These are phyloP conservation scores for Catalaphyllia jardinei DNA, from an alignment of 64 coral and sea anemone species.

Conservation along the genomic window DNA sequence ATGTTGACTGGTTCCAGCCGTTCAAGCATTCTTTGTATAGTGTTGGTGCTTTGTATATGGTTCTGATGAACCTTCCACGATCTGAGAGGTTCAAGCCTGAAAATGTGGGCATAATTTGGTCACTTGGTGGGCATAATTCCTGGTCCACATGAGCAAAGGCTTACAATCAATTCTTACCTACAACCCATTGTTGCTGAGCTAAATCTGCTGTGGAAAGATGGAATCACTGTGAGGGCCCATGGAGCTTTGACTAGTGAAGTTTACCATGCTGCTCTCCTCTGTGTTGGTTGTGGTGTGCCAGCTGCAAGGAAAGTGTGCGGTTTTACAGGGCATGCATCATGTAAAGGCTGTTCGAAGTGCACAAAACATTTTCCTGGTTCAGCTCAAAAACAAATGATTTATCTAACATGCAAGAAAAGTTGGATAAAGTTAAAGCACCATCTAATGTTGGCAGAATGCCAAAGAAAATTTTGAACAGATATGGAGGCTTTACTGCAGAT, in stretches of 20 bases:
- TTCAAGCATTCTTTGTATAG: conserved; percentile 4
- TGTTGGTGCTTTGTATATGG: conserved; percentile 50
- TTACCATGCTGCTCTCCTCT: conserved; percentile 55
- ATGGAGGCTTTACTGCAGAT: conserved; percentile 79
- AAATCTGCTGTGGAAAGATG: conserved; percentile 59
- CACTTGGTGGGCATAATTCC: neutral
- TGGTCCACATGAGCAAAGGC: no score
- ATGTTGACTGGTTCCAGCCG: conserved; percentile 50
- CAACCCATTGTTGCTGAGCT: conserved; percentile 44
- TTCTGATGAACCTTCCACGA: conserved; percentile 71
- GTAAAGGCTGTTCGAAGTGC: conserved; percentile 59
- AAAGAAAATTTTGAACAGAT: conserved; percentile 54
- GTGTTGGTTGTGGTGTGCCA: conserved; percentile 59
- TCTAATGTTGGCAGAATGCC: conserved; percentile 46
- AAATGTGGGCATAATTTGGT: no score
- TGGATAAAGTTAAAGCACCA: conserved; percentile 61
- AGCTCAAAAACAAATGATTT: conserved; percentile 39
- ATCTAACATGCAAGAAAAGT: conserved; percentile 53
- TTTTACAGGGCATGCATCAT: conserved; percentile 42
- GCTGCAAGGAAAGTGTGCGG: conserved; percentile 66
- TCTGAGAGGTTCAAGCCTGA: conserved; percentile 61
- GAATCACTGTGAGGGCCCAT: neutral
- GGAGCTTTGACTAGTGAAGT: neutral
- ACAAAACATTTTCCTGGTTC: conserved; percentile 41
- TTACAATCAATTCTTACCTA: no score